Evolutionary conservation across 30 jellyfish, hydroid and myxozoan genomes (phyloP).

Genomic region (Chrysaora quinquecirrha): DNA sequence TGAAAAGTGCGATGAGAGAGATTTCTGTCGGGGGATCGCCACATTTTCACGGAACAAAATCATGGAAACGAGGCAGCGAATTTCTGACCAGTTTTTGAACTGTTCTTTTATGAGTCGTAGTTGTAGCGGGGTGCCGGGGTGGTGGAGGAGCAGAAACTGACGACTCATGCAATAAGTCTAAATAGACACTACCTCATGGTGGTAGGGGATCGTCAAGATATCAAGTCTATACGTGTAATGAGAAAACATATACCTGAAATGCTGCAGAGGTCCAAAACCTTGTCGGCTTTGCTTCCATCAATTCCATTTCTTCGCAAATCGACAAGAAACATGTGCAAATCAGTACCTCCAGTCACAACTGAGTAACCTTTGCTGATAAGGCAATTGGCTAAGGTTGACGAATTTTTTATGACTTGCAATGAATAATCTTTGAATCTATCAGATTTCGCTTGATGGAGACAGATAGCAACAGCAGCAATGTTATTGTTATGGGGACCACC

Average conservation of each 20-base stretch:
- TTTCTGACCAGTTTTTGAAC: too few relatives aligned
- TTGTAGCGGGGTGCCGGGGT: too few relatives aligned
- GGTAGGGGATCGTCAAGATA: background rate
- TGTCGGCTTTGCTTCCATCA: constrained; percentile 96
- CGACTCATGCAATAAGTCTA: too few relatives aligned
- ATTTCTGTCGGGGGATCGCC: too few relatives aligned
- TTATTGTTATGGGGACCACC: constrained; percentile 99
- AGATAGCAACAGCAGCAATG: constrained; percentile 96
- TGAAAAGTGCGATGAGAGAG: too few relatives aligned
- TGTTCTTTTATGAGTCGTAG: too few relatives aligned
- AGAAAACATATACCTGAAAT: constrained; percentile 73
- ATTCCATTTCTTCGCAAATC: constrained; percentile 72
- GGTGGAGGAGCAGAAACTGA: too few relatives aligned
- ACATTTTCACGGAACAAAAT: too few relatives aligned
- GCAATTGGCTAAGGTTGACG: constrained; percentile 57
- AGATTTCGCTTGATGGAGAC: constrained; percentile 91
- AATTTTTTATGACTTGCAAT: constrained; percentile 72
- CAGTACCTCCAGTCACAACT: constrained; percentile 96
- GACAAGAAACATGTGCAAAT: constrained; percentile 91
- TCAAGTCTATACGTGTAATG: background rate
- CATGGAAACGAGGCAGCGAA: too few relatives aligned
- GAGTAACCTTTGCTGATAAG: constrained; percentile 68
- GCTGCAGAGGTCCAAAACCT: constrained; percentile 75
- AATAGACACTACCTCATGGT: too few relatives aligned
- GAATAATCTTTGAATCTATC: constrained; percentile 82